A percentile compares a stretch with the other conserved stretches of the same genome.
phyloP scores from a whole-genome alignment of 2,113 vertebrate species.

The Nycticryphes semicollaris region DNA sequence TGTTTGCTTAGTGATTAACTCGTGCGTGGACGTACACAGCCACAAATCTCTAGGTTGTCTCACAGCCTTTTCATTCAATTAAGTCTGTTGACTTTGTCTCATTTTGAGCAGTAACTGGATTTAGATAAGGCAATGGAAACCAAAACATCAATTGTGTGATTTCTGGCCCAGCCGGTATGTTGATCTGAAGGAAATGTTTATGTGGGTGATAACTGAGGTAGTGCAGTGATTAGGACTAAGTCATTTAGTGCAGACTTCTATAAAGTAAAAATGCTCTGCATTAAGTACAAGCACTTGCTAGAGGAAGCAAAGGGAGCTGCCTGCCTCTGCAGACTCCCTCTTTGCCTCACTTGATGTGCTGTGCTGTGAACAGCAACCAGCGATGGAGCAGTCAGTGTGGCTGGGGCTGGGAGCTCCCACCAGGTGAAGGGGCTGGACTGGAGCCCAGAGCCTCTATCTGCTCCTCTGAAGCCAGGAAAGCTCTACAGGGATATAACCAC shows the following conservation, averaged over 20 bases:
- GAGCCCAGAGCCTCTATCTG: background rate
- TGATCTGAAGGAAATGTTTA: constrained; percentile 57
- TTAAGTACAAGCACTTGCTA: background rate
- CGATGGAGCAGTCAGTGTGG: background rate
- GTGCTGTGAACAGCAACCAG: background rate
- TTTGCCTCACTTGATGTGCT: background rate
- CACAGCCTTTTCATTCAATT: constrained; percentile 59
- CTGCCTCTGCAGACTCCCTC: background rate
- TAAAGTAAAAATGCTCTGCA: background rate
- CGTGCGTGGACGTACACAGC: background rate
- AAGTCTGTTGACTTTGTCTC: constrained; percentile 69
- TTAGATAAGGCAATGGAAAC: constrained; percentile 69
- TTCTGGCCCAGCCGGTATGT: constrained; percentile 26
- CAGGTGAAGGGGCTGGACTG: background rate
- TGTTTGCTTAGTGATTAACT: constrained; percentile 55
- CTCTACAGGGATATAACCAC: background rate
- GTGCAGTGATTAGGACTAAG: background rate
- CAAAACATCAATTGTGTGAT: constrained; percentile 65
- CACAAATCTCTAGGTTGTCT: constrained; percentile 52
- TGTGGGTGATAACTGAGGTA: background rate
- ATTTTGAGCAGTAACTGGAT: constrained; percentile 65
- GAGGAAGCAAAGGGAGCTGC: background rate
- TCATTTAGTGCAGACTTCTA: background rate
- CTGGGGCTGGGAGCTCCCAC: background rate
- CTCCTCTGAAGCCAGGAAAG: background rate